A percentile compares a stretch with the other conserved stretches of the same genome.
Evolutionary conservation across 2,888 invertebrate species (phyloP).

Genomic region (Cyclophora punctaria): DNA sequence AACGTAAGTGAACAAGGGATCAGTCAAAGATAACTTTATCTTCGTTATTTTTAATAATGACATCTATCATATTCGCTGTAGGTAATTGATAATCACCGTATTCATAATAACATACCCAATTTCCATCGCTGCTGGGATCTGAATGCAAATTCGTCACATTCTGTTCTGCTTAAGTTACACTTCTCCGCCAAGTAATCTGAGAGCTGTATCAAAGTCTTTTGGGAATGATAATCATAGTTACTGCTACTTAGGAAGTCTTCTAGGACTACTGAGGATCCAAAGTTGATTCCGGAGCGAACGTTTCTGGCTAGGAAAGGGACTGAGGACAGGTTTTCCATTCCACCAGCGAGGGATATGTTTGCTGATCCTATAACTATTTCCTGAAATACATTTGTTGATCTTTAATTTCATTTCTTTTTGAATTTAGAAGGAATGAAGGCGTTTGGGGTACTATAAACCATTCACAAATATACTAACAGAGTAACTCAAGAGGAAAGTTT

Average conservation of each 20-base stretch:
- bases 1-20: no score
- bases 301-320: slow-evolving; percentile 1
- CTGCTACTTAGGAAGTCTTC: slow-evolving; percentile 1
- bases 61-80: no score
- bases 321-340: slow-evolving; percentile 4
- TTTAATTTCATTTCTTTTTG: no score
- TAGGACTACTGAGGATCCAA: background rate
- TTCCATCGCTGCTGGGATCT: slow-evolving; percentile 16
- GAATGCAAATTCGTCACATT: slow-evolving; percentile 12
- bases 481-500: no score
- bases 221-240: slow-evolving; percentile 3
- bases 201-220: slow-evolving; percentile 1
- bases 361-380: slow-evolving; percentile 6
- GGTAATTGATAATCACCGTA: no score
- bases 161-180: slow-evolving; percentile 5
- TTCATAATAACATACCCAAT: slow-evolving; percentile 6
- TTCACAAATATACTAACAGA: no score
- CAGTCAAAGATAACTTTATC: no score
- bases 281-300: slow-evolving; percentile 1
- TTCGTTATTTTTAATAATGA: no score
- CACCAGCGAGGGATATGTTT: slow-evolving; percentile 5
- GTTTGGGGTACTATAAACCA: no score
- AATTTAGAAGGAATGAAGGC: no score
- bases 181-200: slow-evolving; percentile 8
- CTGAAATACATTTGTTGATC: background rate